Percentiles rank a stretch among this genome's conserved stretches.
Evolutionary conservation across 2,888 invertebrate genomes (phyloP).

Genomic region (Rotaria socialis): DNA sequence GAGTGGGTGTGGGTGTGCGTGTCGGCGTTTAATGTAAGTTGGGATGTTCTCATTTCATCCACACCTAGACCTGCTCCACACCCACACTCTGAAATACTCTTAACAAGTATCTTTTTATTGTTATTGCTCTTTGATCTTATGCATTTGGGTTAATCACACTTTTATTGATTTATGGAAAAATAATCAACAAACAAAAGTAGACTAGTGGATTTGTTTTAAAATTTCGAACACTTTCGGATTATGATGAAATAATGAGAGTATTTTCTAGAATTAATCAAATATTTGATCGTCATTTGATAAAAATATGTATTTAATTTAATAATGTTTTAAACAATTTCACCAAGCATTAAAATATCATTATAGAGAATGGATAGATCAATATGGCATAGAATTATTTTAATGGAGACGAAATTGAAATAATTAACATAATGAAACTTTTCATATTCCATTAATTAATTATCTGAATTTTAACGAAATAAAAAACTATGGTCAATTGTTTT

Average conservation of each 20-base stretch:
- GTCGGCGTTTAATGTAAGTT: too few species aligned
- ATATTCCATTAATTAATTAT: too few species aligned
- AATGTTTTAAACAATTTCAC: constrained; percentile 25
- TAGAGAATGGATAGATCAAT: background rate
- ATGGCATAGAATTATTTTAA: too few species aligned
- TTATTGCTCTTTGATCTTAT: background rate
- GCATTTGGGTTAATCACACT: background rate
- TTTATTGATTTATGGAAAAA: constrained; percentile 11
- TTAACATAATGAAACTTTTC: too few species aligned
- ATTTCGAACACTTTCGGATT: background rate
- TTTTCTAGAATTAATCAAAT: background rate
- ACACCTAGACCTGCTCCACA: too few species aligned
- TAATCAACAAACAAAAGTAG: background rate
- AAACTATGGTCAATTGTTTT: constrained; percentile 79
- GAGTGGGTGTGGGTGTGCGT: too few species aligned
- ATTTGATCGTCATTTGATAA: background rate
- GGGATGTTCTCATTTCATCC: too few species aligned
- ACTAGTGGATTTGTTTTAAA: constrained; percentile 1
- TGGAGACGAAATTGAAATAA: too few species aligned
- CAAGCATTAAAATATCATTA: constrained; percentile 17
- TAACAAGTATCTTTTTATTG: too few species aligned
- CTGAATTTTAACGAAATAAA: constrained; percentile 70
- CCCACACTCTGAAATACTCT: too few species aligned
- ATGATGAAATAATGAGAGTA: constrained; percentile 12
- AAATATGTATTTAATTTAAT: constrained; percentile 22